Evolutionary conservation across 1,140 invertebrate species (phyloP).

Genomic region (Holotrichia oblita): DNA sequence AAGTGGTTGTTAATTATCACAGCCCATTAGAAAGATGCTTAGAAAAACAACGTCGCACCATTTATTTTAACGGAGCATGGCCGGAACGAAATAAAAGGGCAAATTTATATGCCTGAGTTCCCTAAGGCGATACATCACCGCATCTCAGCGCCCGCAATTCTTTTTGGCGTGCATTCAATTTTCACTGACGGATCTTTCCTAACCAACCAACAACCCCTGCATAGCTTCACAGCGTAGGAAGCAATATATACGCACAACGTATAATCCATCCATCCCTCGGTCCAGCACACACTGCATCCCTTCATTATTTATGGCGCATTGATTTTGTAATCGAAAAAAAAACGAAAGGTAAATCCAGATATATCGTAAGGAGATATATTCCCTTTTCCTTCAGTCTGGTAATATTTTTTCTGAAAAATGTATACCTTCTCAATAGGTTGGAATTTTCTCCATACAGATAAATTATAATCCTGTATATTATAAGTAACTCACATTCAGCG

Average conservation of each 20-base stretch:
- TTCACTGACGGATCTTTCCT: conserved; percentile 24
- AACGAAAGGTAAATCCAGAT: not conserved
- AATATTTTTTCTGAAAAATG: not conserved
- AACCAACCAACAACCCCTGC: not conserved
- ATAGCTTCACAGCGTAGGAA: not conserved
- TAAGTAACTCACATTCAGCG: not conserved
- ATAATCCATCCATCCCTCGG: conserved; percentile 11
- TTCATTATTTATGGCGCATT: conserved; percentile 16
- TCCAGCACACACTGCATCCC: not conserved
- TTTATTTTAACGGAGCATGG: not conserved
- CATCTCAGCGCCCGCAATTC: conserved; percentile 20
- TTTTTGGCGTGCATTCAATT: conserved; percentile 26
- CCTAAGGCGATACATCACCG: conserved; percentile 10
- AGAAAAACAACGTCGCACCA: conserved; percentile 23
- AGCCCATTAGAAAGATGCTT: conserved; percentile 28
- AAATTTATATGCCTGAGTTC: conserved; percentile 4
- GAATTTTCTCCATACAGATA: not conserved
- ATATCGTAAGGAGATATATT: conserved; percentile 10
- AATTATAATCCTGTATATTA: not conserved
- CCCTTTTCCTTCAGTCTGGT: not conserved
- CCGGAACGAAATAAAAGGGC: conserved; percentile 2
- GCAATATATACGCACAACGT: not conserved
- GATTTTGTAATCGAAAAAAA: conserved; percentile 19
- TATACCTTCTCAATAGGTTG: not conserved
- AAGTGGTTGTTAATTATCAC: conserved; percentile 33